Percentiles rank a stretch among this genome's conserved stretches.
Evolutionary conservation across 2,113 vertebrate genomes (phyloP).

Genomic region (Dicentrarchus labrax): DNA sequence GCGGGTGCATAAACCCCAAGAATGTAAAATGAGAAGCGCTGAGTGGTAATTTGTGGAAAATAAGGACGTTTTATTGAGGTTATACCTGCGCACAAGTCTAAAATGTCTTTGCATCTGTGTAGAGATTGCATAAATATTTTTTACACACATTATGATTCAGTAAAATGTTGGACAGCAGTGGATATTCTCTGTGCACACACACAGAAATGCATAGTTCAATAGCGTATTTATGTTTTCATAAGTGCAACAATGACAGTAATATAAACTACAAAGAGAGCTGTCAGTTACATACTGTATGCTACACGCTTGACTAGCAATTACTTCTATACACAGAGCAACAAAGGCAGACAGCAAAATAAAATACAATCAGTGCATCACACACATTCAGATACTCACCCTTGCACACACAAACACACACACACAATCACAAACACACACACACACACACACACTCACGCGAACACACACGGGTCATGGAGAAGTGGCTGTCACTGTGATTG

Average conservation of each 20-base stretch:
- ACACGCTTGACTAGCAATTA: conserved; percentile 46
- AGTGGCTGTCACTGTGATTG: conserved; percentile 81
- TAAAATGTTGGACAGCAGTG: neutral
- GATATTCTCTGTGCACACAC: neutral
- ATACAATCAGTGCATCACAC: conserved; percentile 50
- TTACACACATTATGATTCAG: neutral
- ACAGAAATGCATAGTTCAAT: conserved; percentile 3
- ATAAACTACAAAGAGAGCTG: conserved; percentile 47
- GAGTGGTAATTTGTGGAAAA: conserved; percentile 17
- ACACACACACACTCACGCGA: neutral
- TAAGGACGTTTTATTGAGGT: neutral
- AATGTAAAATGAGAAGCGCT: conserved; percentile 23
- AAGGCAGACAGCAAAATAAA: conserved; percentile 55
- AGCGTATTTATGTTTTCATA: conserved; percentile 52
- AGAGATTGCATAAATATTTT: neutral
- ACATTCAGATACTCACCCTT: conserved; percentile 28
- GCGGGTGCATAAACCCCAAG: conserved; percentile 8
- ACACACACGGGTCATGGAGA: conserved; percentile 67
- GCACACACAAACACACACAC: too few species aligned
- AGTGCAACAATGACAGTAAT: conserved; percentile 32
- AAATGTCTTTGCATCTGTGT: neutral
- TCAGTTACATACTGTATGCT: conserved; percentile 36
- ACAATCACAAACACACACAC: neutral
- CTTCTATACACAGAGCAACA: conserved; percentile 41
- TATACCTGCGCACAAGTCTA: neutral